These are phyloP conservation scores for Watersipora subatra DNA, from an alignment of 1,140 invertebrate genomes.

Conservation along the genomic window DNA sequence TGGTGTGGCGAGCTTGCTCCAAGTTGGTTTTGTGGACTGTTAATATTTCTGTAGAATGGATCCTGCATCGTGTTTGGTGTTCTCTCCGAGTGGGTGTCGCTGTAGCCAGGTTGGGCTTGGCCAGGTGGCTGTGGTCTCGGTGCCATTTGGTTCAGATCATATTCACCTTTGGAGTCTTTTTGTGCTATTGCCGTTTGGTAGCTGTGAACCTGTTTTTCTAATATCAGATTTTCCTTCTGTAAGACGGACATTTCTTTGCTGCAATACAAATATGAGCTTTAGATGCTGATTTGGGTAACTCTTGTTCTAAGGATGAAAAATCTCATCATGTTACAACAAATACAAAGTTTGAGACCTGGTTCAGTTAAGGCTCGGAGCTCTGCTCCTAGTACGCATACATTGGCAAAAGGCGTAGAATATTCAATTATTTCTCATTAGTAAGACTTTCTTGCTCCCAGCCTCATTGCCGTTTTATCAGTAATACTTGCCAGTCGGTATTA, in stretches of 20 bases:
- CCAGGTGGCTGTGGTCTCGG: background rate
- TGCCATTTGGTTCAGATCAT: background rate
- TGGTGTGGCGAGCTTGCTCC: background rate
- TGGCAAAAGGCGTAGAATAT: too few species aligned
- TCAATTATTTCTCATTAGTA: too few species aligned
- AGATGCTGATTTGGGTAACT: too few species aligned
- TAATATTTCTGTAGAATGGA: background rate
- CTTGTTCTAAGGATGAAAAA: too few species aligned
- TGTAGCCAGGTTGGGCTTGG: background rate
- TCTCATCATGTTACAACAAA: too few species aligned
- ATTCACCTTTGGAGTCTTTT: conserved; percentile 15
- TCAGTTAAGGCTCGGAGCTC: too few species aligned
- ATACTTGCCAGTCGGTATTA: too few species aligned
- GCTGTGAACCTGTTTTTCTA: conserved; percentile 71
- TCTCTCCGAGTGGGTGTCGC: background rate
- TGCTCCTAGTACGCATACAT: too few species aligned
- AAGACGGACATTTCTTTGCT: conserved; percentile 66
- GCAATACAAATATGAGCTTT: conserved; percentile 25
- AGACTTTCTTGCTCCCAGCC: too few species aligned
- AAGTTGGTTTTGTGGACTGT: background rate
- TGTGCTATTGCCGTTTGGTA: conserved; percentile 67
- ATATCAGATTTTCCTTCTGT: conserved; percentile 69
- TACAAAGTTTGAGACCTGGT: too few species aligned
- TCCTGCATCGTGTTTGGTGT: background rate
- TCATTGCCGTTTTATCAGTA: too few species aligned